Conservation (phyloP, 2,797 vertebrate species). For the Gymnocypris eckloni region DNA sequence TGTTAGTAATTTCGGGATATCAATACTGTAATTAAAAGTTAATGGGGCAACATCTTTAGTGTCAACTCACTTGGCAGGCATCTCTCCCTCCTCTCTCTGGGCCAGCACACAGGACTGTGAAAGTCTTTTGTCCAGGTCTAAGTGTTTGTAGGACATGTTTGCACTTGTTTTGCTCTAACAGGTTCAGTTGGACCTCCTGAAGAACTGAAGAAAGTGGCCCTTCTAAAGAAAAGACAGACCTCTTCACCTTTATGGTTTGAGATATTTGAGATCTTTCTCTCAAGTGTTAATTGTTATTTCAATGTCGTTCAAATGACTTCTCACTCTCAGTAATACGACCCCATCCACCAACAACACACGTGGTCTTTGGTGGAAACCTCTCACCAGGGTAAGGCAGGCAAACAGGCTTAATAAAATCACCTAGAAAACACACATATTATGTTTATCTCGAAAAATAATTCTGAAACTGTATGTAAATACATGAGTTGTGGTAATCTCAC, state of each 20-base stretch:
- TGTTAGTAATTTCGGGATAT: not conserved
- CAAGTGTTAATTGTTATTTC: not conserved
- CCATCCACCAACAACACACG: conserved; percentile 86
- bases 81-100: conserved; percentile 85
- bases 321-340: conserved; percentile 84
- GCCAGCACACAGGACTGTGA: conserved; percentile 85
- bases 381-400: conserved; percentile 85
- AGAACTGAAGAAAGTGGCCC: conserved; percentile 77
- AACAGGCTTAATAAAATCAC: conserved; percentile 76
- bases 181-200: conserved; percentile 81
- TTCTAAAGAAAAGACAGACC: conserved; percentile 65
- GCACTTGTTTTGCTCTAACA: conserved; percentile 80
- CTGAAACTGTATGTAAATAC: not conserved
- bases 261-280: not conserved
- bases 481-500: not conserved
- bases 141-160: conserved; percentile 74
- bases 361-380: conserved; percentile 72
- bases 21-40: not conserved
- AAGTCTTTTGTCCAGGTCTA: conserved; percentile 67
- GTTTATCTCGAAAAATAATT: not conserved
- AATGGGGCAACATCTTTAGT: not conserved
- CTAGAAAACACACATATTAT: conserved; percentile 64
- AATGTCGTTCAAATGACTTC: conserved; percentile 43
- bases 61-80: conserved; percentile 83
- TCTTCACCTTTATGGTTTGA: not conserved